phyloP scores from a whole-genome alignment of 2,797 vertebrate species.

The Apodemus agrarius region DNA sequence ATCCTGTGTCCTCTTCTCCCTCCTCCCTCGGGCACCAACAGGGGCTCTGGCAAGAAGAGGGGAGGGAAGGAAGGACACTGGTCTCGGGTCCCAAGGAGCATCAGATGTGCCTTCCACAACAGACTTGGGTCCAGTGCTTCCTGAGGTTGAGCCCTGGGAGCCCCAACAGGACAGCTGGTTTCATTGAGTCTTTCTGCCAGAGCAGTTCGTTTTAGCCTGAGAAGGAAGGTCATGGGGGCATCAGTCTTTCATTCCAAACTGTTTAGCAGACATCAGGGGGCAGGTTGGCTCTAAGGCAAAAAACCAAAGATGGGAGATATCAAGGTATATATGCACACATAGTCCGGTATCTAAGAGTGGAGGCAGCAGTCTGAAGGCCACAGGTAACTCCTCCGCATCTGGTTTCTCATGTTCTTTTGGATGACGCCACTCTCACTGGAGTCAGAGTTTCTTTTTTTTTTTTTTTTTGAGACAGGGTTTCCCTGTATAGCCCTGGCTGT shows the following conservation, averaged over 20 bases:
- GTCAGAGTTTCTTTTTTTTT: background rate
- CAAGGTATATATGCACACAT: background rate
- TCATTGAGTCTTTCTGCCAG: slow-evolving; percentile 54
- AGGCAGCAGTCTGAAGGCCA: slow-evolving; percentile 61
- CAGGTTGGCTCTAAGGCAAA: slow-evolving; percentile 64
- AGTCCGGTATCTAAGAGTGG: background rate
- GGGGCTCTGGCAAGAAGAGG: background rate
- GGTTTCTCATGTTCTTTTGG: background rate
- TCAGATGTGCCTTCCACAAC: background rate
- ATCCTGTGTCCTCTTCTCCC: rapidly evolving
- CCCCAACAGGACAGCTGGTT: background rate
- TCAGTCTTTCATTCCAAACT: slow-evolving; percentile 66
- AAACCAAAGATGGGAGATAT: slow-evolving; percentile 72
- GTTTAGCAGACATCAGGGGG: slow-evolving; percentile 48
- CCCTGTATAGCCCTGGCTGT: too few species aligned
- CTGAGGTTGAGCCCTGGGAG: background rate
- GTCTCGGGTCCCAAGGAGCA: background rate
- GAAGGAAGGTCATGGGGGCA: slow-evolving; percentile 65
- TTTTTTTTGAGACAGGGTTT: too few species aligned
- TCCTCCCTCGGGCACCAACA: background rate
- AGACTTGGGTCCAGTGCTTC: background rate
- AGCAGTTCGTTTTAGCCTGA: slow-evolving; percentile 83
- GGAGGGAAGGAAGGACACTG: background rate
- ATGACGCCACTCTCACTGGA: background rate
- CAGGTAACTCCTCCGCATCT: slow-evolving; percentile 28